These are phyloP conservation scores for Paramuricea clavata DNA, from an alignment of 92 coral and sea anemone species.

Conservation along the genomic window DNA sequence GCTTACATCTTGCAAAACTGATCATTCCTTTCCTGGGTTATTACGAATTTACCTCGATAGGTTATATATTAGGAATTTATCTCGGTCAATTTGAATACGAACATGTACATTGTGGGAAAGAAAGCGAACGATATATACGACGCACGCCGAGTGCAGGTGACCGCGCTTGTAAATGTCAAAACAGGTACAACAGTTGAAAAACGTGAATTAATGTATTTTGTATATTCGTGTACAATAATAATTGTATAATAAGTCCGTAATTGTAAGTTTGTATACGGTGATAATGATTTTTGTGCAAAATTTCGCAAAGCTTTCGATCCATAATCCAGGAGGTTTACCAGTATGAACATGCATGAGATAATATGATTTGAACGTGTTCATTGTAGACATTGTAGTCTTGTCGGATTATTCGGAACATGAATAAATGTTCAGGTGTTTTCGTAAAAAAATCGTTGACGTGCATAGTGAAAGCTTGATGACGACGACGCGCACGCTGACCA, in stretches of 20 bases:
- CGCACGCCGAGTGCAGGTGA: conserved; percentile 18
- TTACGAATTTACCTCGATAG: not conserved
- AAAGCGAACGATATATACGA: not conserved
- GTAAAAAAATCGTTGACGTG: too few species aligned
- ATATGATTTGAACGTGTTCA: too few species aligned
- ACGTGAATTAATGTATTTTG: not conserved
- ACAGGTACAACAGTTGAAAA: conserved; percentile 7
- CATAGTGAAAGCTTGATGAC: too few species aligned
- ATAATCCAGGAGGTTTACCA: too few species aligned
- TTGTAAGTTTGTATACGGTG: not conserved
- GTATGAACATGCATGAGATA: too few species aligned
- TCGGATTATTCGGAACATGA: too few species aligned
- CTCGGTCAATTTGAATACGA: not conserved
- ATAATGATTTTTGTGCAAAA: too few species aligned
- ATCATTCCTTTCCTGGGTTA: conserved; percentile 26
- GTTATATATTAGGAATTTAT: too few species aligned
- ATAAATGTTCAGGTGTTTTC: too few species aligned
- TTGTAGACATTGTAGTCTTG: too few species aligned
- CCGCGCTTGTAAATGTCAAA: conserved; percentile 22
- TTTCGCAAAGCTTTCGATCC: not conserved
- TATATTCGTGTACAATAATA: not conserved
- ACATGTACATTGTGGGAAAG: not conserved
- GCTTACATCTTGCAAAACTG: not conserved
- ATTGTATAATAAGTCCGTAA: too few species aligned
- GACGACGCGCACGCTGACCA: too few species aligned